These are phyloP conservation scores for Myotis davidii DNA, from an alignment of 2,113 vertebrate species.

Conservation along the genomic window DNA sequence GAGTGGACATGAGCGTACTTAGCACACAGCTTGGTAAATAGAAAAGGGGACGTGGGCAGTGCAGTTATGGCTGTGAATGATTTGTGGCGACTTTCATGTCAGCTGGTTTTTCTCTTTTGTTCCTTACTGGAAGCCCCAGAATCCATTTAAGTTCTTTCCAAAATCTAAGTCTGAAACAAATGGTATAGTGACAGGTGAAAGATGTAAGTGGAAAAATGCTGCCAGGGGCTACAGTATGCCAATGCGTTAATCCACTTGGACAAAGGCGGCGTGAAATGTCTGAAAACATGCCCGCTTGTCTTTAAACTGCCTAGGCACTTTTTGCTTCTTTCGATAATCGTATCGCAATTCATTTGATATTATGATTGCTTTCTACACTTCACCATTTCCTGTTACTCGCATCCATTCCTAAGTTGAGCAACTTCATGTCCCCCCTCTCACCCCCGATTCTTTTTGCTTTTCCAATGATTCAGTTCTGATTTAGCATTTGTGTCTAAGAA, in stretches of 20 bases:
- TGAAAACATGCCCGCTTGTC: neutral
- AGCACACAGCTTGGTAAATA: conserved; percentile 58
- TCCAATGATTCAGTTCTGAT: neutral
- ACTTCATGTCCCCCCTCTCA: neutral
- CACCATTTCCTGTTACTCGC: neutral
- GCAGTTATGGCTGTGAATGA: neutral
- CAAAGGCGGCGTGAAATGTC: neutral
- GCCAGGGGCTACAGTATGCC: neutral
- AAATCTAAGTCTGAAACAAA: conserved; percentile 70
- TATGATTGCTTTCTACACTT: neutral
- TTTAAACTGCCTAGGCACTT: neutral
- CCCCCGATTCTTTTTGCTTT: neutral
- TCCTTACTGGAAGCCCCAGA: conserved; percentile 52
- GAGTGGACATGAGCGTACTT: conserved; percentile 36
- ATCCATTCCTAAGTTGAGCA: neutral
- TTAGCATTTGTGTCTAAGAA: conserved; percentile 42
- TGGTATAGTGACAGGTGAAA: conserved; percentile 69
- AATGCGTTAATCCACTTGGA: conserved; percentile 46
- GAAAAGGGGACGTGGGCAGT: conserved; percentile 35
- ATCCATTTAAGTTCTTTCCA: conserved; percentile 65
- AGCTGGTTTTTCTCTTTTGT: conserved; percentile 29
- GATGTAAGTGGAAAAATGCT: conserved; percentile 52
- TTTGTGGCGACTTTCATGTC: conserved; percentile 59
- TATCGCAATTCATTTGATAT: neutral
- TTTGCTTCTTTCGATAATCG: neutral